Base-by-base conservation (phyloP, 2,797 vertebrate species). In the Streptopelia turtur region DNA sequence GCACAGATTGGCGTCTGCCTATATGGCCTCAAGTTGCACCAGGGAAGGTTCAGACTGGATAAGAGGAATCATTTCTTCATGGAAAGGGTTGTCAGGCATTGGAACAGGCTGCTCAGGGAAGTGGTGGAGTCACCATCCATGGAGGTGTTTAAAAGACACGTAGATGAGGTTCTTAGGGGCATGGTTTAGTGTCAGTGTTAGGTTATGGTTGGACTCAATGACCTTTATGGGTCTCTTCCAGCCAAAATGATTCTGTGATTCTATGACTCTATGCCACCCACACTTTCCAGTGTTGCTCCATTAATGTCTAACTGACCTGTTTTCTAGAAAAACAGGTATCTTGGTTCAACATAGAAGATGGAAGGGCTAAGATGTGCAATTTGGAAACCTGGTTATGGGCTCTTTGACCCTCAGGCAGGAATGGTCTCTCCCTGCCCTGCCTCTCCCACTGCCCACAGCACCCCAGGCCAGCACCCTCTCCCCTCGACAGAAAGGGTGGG, bases 1-100 rank as follows among this genome's bases (percentile, higher is more conserved):
- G 60, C 0, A 0, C 21, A 33, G 21, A 10, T 3, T 33, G n/a
- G 55, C 1, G 0, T 72, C 52, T 57, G 13, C 43, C 43, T 45
- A 45, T 45, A 45, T 20, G 18, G 43, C 43, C 43, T 20, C 18
- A 18, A 45, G 43, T 45, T 45, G 43, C 18, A 20, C 43, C 17
- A 45, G 43, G 18, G 43, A 45, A 18, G 43, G 17, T 43, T 43
- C 43, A 43, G 43, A 43, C 43, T 43, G 43, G 43, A 18, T 43
- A 43, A 43, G 43, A 43, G 43, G 43, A 43, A 8, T 17, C 43
- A 43, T 43, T 43, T 43, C 43, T 43, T 43, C 43, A 39, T 39
- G 13, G 13, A 39, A 39, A 14, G 39, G 39, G 39, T 39, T 39
- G 39, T 39, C 39, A 39, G 43, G 43, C 43, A 43, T 43, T 43